Evolutionary conservation across 2,113 vertebrate species (phyloP), one percentile per base, ranked within the genome.

Genomic region (Maccullochella peelii): DNA sequence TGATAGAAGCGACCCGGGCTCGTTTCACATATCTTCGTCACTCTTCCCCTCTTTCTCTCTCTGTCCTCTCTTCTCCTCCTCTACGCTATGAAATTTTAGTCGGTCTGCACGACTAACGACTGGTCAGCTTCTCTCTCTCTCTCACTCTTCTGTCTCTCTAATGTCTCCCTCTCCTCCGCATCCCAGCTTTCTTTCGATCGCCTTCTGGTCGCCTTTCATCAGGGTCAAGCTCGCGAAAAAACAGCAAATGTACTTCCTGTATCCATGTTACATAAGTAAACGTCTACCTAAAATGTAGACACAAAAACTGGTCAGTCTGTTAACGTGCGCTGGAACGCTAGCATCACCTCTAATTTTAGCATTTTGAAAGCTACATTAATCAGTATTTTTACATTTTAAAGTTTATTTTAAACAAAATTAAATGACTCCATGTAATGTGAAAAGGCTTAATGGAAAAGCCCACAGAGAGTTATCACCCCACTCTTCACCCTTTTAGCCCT

Each of bases 181-280:
- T 23, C 78, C 67, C 52, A 25, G 72, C 71, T 79, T 82, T 82
- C 76, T 68, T n/a, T 70, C 59, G 25, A 78, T 82, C 84, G 58
- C 84, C 85, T 79, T 79, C 82, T 83, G 80, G 0, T 71, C 50
- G 58, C 65, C 49, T 62, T 42, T 63, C 80, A 10, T 14, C 10
- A 27, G 1, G 0, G 77, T 80, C 85, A 81, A 84, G 71, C 5
- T 1, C 0, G 47, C 25, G 1, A 58, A 47, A 57, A 55, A 2
- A 11, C 18, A 47, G 16, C 23, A 16, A 6, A 8, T 0, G 6
- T 18, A 67, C 74, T 74, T 89, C 87, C 90, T 77, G 80, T 83
- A 2, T 66, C 0, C 1, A 0, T 3, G 0, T 65, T 36, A 18
- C 57, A 70, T 14, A 74, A 58, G 25, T n/a, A 80, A 79, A 79